Evolutionary conservation across 1,140 invertebrate species (phyloP).

Genomic region (Bombus confusus): DNA sequence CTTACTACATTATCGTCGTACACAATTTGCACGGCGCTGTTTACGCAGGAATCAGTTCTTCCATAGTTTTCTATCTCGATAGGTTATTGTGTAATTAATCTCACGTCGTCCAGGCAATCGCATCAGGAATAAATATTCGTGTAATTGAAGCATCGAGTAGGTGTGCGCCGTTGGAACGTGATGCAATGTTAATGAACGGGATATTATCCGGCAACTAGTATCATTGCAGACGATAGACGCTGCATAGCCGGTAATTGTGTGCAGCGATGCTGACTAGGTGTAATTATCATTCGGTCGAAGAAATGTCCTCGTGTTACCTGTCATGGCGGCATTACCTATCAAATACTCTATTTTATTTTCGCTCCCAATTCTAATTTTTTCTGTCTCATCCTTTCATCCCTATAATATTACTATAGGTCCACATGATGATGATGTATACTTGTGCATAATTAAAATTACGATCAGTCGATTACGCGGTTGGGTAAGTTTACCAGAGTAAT

Average conservation of each 20-base stretch:
- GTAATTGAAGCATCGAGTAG: constrained; percentile 60
- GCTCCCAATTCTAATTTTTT: not conserved
- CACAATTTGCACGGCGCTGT: not conserved
- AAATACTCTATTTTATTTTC: not conserved
- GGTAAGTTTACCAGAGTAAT: not conserved
- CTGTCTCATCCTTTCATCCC: not conserved
- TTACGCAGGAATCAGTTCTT: constrained; percentile 3
- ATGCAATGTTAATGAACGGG: constrained; percentile 64
- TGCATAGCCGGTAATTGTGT: constrained; percentile 47
- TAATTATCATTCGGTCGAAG: constrained; percentile 64
- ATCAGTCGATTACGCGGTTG: not conserved
- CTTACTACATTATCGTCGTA: no score
- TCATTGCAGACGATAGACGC: constrained; percentile 55
- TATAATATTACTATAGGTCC: no score
- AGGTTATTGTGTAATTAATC: constrained; percentile 47
- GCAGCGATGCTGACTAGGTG: constrained; percentile 56
- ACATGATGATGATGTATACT: not conserved
- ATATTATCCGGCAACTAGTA: constrained; percentile 62
- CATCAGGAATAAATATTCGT: constrained; percentile 47
- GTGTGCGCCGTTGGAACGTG: constrained; percentile 53
- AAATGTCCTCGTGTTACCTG: constrained; percentile 60
- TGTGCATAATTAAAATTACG: constrained; percentile 15
- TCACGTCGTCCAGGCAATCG: constrained; percentile 1
- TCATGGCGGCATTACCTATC: constrained; percentile 1
- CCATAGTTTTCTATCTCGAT: constrained; percentile 3